phyloP scores from a whole-genome alignment of 2,888 invertebrate genomes.

The Dioctria rufipes region DNA sequence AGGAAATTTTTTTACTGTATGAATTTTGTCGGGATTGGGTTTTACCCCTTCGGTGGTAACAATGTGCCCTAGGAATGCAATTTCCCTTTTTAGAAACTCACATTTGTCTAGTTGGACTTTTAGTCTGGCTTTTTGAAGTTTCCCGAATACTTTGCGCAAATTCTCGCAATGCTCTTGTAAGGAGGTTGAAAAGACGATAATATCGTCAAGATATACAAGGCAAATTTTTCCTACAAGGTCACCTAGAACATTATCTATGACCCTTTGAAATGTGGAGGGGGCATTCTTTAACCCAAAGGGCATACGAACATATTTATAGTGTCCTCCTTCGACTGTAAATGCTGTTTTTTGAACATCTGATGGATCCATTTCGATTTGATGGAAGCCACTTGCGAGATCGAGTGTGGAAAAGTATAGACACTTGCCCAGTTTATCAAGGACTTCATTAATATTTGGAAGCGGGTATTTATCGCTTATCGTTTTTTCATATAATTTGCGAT shows the following conservation, averaged over 20 bases:
- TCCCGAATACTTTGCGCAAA: conserved; percentile 60
- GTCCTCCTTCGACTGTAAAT: conserved; percentile 52
- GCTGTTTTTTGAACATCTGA: conserved; percentile 55
- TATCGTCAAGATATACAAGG: conserved; percentile 63
- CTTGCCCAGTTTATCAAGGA: conserved; percentile 66
- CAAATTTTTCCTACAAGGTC: conserved; percentile 55
- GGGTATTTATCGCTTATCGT: conserved; percentile 66
- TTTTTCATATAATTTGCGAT: conserved; percentile 66
- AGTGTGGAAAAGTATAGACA: conserved; percentile 65
- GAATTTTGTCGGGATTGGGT: conserved; percentile 65
- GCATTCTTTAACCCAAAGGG: conserved; percentile 43
- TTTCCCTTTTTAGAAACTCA: conserved; percentile 62
- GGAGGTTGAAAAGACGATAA: conserved; percentile 60
- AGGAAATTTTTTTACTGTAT: conserved; percentile 61
- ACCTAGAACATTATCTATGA: not conserved
- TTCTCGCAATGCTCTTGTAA: conserved; percentile 61
- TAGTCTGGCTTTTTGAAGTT: conserved; percentile 55
- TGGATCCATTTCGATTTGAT: conserved; percentile 62
- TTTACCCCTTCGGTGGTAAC: conserved; percentile 64
- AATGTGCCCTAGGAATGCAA: conserved; percentile 65
- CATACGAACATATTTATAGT: conserved; percentile 51
- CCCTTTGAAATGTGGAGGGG: conserved; percentile 28
- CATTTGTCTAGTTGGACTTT: conserved; percentile 63
- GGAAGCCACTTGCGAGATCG: conserved; percentile 62
- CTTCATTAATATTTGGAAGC: conserved; percentile 66